phyloP scores from a whole-genome alignment of 2,888 invertebrate species.

The Trisateles emortualis region DNA sequence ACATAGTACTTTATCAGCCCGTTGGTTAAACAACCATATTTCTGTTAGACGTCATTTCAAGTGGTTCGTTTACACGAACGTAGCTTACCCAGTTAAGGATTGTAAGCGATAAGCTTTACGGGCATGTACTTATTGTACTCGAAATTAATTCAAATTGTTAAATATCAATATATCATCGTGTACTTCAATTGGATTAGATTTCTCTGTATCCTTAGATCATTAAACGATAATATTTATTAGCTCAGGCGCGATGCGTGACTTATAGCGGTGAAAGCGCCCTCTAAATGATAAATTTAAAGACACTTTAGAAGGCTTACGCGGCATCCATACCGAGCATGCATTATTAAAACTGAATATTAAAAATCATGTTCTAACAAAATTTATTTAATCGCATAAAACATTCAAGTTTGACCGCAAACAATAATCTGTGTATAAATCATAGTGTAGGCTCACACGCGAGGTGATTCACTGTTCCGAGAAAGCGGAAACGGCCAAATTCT shows the following conservation, averaged over 20 bases:
- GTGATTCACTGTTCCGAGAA: slow-evolving; percentile 83
- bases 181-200: slow-evolving; percentile 34
- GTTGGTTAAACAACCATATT: slow-evolving; percentile 6
- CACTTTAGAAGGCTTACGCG: slow-evolving; percentile 64
- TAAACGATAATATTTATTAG: slow-evolving; percentile 57
- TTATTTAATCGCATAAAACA: slow-evolving; percentile 68
- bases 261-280: slow-evolving; percentile 71
- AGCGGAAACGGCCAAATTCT: slow-evolving; percentile 84
- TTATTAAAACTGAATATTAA: slow-evolving; percentile 68
- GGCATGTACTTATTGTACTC: background rate
- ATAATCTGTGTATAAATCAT: slow-evolving; percentile 77
- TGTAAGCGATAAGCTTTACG: slow-evolving; percentile 2
- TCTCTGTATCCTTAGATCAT: slow-evolving; percentile 46
- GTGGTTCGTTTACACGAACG: background rate
- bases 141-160: slow-evolving; percentile 12
- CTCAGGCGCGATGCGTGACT: slow-evolving; percentile 69
- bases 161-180: slow-evolving; percentile 21
- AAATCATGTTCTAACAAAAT: slow-evolving; percentile 65
- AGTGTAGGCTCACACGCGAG: slow-evolving; percentile 73
- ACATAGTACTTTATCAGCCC: slow-evolving; percentile 2
- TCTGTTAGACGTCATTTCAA: background rate
- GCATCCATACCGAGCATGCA: slow-evolving; percentile 47
- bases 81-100: background rate
- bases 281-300: slow-evolving; percentile 71
- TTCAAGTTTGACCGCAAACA: slow-evolving; percentile 72